Base-by-base conservation (phyloP, 1,140 invertebrate genomes). In the Drosophila asahinai region DNA sequence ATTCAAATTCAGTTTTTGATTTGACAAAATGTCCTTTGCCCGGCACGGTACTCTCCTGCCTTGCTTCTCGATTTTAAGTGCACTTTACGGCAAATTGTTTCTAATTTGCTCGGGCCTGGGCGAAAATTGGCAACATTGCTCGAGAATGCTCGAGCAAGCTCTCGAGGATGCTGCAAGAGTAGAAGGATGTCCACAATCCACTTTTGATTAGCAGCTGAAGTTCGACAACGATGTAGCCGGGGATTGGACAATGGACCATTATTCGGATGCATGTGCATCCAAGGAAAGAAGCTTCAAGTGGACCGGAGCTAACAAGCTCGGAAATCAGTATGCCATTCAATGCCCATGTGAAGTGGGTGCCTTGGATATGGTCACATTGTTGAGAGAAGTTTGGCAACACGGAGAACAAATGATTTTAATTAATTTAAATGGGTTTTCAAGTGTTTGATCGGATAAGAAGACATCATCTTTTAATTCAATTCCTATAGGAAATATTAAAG, bases 1-100 rank as follows among this genome's bases (percentile, higher is more conserved):
- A 83, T 83, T 83, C 81, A 81, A 87, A 80, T 89, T 80, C 80
- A 70, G 77, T 80, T 80, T 80, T 81, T 74, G 82, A 84, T 86
- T 86, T 84, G 82, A 77, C 81, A 83, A 86, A 86, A 77, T 83
- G 62, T 43, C 67, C 67, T 9, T 2, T 36, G 43, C 7, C 7
- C 19, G 54, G 19, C 81, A 75, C 19, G 54, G 19, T 80, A 75
- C 67, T 78, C 58, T 36, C 11, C 12, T 58, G 27, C 19, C 17
- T 38, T 48, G 19, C 42, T 15, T 48, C 61, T 64, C 51, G 38
- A 48, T 48, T 48, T 64, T 55, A 84, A 86, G 63, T 84, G 82
- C 80, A 87, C 71, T 83, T 70, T 80, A 42, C 59, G 47, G 59
- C 66, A 86, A 83, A 77, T 81, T 84, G 81, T 81, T 81, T 80